A percentile compares a stretch with the other conserved stretches of the same genome.
phyloP scores from a whole-genome alignment of 1,140 invertebrate genomes.

The Lepeophtheirus salmonis region DNA sequence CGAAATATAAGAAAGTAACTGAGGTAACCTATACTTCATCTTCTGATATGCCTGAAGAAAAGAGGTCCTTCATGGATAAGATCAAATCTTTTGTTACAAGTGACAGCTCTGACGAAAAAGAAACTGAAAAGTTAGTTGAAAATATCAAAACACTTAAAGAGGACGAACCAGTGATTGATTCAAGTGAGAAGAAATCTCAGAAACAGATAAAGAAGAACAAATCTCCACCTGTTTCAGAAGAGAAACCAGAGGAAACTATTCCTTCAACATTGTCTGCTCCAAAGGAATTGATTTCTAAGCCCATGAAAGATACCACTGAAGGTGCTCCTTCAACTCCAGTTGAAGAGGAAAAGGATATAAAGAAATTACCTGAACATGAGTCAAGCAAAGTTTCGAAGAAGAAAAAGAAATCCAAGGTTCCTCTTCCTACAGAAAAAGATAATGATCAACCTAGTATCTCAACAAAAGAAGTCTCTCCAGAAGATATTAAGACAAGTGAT shows the following conservation, averaged over 20 bases:
- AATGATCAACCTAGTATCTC: neutral
- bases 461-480: too few relatives aligned
- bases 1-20: neutral
- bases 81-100: neutral
- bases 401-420: neutral
- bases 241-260: neutral
- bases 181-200: neutral
- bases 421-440: neutral
- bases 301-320: neutral
- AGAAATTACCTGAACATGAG: too few relatives aligned
- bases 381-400: neutral
- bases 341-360: neutral
- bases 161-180: too few relatives aligned
- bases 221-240: neutral
- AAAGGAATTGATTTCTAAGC: too few relatives aligned
- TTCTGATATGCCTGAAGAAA: neutral
- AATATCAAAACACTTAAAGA: neutral
- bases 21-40: neutral
- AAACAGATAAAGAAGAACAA: neutral
- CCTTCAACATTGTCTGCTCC: too few relatives aligned
- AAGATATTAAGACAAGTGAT: neutral
- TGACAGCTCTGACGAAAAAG: neutral
- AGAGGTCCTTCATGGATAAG: neutral
- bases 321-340: neutral
- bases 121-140: neutral